Conservation (phyloP, 2,888 invertebrate genomes). For the Diadromus collaris region DNA sequence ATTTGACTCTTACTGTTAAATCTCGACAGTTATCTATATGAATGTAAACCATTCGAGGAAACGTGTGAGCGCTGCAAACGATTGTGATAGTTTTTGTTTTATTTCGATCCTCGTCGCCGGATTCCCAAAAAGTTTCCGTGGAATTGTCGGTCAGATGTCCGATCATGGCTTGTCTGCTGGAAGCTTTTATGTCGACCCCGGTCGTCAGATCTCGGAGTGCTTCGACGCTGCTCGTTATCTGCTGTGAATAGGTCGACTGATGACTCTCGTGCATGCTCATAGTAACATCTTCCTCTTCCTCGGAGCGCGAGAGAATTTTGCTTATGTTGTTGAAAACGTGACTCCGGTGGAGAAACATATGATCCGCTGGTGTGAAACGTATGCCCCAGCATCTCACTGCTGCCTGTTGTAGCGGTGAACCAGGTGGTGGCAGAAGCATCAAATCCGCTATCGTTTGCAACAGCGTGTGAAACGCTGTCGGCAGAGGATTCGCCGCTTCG, state of each 20-base stretch:
- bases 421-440: slow-evolving; percentile 93
- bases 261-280: slow-evolving; percentile 84
- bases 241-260: slow-evolving; percentile 79
- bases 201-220: slow-evolving; percentile 88
- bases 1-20: slow-evolving; percentile 85
- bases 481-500: slow-evolving; percentile 85
- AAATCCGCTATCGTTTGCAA: slow-evolving; percentile 96
- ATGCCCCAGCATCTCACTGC: slow-evolving; percentile 97
- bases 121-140: slow-evolving; percentile 99
- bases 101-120: slow-evolving; percentile 97
- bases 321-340: slow-evolving; percentile 98
- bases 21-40: slow-evolving; percentile 98
- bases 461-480: slow-evolving; percentile 91
- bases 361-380: slow-evolving; percentile 93
- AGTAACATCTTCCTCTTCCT: slow-evolving; percentile 87
- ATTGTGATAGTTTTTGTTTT: slow-evolving; percentile 93
- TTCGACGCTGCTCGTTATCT: slow-evolving; percentile 83
- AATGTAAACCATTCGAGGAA: slow-evolving; percentile 89
- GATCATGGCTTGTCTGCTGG: slow-evolving; percentile 96
- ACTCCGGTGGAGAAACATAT: slow-evolving; percentile 93
- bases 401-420: slow-evolving; percentile 94
- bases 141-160: slow-evolving; percentile 95
- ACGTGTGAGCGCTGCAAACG: slow-evolving; percentile 83
- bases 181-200: slow-evolving; percentile 91
- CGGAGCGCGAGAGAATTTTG: slow-evolving; percentile 95